Evolutionary conservation across 2,888 invertebrate genomes (phyloP).

Genomic region (Uropetala carovei): DNA sequence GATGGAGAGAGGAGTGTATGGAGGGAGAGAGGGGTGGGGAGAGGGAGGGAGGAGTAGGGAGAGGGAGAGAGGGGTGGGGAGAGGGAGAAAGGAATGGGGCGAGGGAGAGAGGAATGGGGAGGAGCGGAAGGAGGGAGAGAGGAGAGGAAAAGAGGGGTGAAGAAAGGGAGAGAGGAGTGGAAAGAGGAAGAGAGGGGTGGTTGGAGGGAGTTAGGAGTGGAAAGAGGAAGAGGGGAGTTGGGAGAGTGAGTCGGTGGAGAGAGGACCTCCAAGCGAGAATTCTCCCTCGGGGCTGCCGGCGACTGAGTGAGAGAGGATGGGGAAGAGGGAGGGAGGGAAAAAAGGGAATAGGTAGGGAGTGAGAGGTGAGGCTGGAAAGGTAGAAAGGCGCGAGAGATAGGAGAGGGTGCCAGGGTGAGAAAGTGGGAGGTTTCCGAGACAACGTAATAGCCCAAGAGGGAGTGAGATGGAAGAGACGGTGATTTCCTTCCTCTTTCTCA

Average conservation of each 20-base stretch:
- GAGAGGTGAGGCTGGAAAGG: neutral
- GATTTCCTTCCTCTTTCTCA: too few relatives aligned
- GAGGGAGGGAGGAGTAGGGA: constrained; percentile 68
- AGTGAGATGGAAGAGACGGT: too few relatives aligned
- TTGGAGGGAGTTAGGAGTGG: neutral
- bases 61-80: neutral
- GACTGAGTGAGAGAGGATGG: neutral
- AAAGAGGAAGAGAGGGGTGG: neutral
- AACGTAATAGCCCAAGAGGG: neutral
- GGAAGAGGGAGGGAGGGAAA: neutral
- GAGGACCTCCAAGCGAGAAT: constrained; percentile 29
- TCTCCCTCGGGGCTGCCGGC: neutral
- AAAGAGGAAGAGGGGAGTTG: neutral
- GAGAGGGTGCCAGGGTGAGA: neutral
- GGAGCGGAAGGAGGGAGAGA: neutral
- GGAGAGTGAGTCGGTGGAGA: too few relatives aligned
- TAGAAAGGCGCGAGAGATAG: neutral
- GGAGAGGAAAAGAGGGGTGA: neutral
- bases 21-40: constrained; percentile 66
- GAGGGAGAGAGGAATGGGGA: neutral
- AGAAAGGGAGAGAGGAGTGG: neutral
- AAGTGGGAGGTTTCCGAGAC: neutral
- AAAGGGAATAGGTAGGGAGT: neutral
- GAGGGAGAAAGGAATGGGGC: neutral
- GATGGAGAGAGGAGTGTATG: constrained; percentile 61